Evolutionary conservation across 2,797 vertebrate species (phyloP), one percentile per base, ranked within the genome.

Genomic region (Dallia pectoralis): DNA sequence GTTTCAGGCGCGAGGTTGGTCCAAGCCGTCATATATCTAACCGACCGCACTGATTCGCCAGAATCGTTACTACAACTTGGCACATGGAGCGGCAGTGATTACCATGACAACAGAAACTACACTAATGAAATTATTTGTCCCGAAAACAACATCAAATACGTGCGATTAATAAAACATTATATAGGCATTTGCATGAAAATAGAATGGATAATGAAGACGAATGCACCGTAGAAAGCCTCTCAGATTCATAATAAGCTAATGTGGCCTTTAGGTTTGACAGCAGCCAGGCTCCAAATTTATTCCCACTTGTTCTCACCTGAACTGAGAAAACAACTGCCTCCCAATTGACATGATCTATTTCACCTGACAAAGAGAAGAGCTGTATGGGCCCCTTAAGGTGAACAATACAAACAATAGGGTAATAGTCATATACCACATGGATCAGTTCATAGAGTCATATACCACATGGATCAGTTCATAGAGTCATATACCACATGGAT

Each of bases 101-200:
- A 82, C 69, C 78, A 79, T 74, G 62, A 70, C 36, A 77, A 81
- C 30, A 73, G 81, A 82, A 83, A 3, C 69, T 77, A 36, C 61
- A 29, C n/a, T 36, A 67, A 84, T 78, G 7, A 77, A 74, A 85
- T 74, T 61, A 74, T 83, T 77, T 71, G 78, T 82, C 86, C 82
- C 62, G 6, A 62, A 5, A 40, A n/a, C 67, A 47, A 67, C 51
- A 53, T 70, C 64, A 69, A 73, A 75, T 59, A 8, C 74, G 75
- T 70, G 67, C 56, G 67, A 84, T 83, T 83, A 73, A 85, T 44
- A 81, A 83, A 44, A 67, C 33, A 75, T 82, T 74, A 77, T 67
- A 82, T 67, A 29, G 49, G 69, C 15, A 83, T 87, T 82, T 82
- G 72, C 79, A 82, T 79, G 7, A 22, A 22, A 53, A 22, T 8